These are phyloP conservation scores for Formica selysi DNA, from an alignment of 1,140 invertebrate genomes.

Conservation along the genomic window DNA sequence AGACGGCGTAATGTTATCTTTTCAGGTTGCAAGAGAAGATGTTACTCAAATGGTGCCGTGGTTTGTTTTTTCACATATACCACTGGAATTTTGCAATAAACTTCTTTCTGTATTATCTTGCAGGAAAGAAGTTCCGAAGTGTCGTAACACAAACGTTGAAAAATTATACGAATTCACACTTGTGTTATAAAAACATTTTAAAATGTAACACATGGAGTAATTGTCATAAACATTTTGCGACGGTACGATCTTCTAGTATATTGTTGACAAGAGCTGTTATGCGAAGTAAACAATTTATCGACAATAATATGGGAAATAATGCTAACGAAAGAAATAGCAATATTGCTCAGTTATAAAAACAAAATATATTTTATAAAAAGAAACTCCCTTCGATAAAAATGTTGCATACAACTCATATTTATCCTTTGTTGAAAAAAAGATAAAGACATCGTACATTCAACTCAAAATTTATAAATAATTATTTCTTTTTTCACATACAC, in stretches of 20 bases:
- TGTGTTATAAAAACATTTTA: slow-evolving; percentile 53
- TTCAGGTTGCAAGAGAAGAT: slow-evolving; percentile 80
- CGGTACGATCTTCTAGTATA: slow-evolving; percentile 63
- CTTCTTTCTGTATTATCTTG: slow-evolving; percentile 80
- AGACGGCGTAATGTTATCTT: slow-evolving; percentile 15
- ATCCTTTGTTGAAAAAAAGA: not conserved
- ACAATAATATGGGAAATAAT: not conserved
- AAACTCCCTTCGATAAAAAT: not conserved
- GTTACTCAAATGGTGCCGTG: slow-evolving; percentile 79
- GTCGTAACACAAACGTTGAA: slow-evolving; percentile 69
- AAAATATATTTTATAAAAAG: not conserved
- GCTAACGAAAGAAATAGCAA: slow-evolving; percentile 25
- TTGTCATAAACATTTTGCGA: slow-evolving; percentile 57
- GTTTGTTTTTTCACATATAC: slow-evolving; percentile 78
- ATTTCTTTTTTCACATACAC: not conserved
- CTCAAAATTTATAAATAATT: not conserved
- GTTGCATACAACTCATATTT: not conserved
- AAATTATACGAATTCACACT: slow-evolving; percentile 61
- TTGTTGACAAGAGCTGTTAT: slow-evolving; percentile 69
- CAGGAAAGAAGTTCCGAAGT: slow-evolving; percentile 76
- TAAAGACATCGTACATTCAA: not conserved
- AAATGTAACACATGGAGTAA: slow-evolving; percentile 69
- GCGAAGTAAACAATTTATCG: slow-evolving; percentile 52
- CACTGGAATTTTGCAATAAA: slow-evolving; percentile 81
- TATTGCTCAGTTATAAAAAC: not conserved